Conservation (phyloP, 2,797 vertebrate genomes). For the Catharus ustulatus region DNA sequence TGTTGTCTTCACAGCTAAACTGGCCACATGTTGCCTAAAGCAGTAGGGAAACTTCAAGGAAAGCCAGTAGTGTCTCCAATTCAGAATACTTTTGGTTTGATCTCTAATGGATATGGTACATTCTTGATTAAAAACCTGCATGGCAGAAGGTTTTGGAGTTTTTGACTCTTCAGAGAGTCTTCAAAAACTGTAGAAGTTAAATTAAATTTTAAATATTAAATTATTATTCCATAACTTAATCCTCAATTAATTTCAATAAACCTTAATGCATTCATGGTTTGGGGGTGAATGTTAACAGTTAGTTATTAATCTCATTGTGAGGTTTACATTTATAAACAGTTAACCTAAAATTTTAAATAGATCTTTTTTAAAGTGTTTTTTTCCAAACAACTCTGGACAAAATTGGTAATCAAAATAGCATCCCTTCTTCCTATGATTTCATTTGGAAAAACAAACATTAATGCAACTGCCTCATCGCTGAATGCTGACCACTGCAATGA, state of each 20-base stretch:
- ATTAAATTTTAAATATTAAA: background rate
- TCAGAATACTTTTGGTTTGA: background rate
- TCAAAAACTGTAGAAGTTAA: background rate
- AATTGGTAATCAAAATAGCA: background rate
- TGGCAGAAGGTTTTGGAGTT: background rate
- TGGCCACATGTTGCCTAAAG: background rate
- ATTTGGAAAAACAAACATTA: background rate
- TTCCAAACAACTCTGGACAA: background rate
- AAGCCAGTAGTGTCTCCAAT: background rate
- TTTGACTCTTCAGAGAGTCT: background rate
- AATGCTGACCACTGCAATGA: background rate
- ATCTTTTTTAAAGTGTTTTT: background rate
- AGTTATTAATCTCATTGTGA: background rate
- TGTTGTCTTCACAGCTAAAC: background rate
- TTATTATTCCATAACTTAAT: background rate
- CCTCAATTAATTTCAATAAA: background rate
- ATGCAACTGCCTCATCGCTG: background rate
- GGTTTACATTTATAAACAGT: background rate
- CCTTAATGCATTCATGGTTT: background rate
- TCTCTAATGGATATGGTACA: background rate
- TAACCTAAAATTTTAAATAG: background rate
- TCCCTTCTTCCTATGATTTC: background rate
- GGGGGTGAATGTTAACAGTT: background rate
- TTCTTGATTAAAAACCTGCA: background rate
- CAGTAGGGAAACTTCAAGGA: background rate